Evolutionary conservation across 1,140 invertebrate genomes (phyloP), one percentile per base, ranked within the genome.

Genomic region (Zaprionus ghesquierei): DNA sequence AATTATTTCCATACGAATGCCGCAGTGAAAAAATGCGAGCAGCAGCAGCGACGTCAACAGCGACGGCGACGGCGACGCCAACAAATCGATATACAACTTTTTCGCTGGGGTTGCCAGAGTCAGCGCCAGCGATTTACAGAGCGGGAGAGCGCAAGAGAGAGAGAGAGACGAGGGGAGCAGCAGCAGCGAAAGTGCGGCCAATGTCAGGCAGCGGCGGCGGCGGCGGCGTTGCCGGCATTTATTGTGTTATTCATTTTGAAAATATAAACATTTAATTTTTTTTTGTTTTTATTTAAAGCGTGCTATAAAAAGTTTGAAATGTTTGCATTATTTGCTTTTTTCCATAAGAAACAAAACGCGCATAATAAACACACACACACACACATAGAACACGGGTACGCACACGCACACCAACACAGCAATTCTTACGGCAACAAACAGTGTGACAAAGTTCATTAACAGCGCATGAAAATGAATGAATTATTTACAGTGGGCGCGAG

Each of bases 1-100:
- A 86, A 89, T 87, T 81, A 87, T 87, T 69, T 54, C 69, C 75
- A 86, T 86, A 77, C 63, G 51, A 69, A 74, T 62, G 71, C 59
- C 65, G n/a, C n/a, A 69, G 59, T 59, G 68, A 69, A 27, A 33
- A 23, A 69, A 63, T n/a, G 53, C 20, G 20, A 38, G n/a, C n/a
- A 63, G 59, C 27, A 29, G 46, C 61, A 38, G 38, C 41, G 46
- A 25, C 46, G 44, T 13, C 60, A 35, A 53, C 25, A 56, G 56
- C 25, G 20, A 54, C n/a, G 38, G 35, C 58, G 49, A 46, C 46
- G 31, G 20, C 61, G 50, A 55, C 41, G 46, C 22, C 51, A 74
- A 74, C 58, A 59, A 74, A 74, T 74, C 71, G 66, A 74, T 74
- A 70, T 23, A 53, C 51, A 58, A 49, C 35, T 51, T 53, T 59